phyloP scores from a whole-genome alignment of 2,797 vertebrate species.

The Jordanella pulchra region DNA sequence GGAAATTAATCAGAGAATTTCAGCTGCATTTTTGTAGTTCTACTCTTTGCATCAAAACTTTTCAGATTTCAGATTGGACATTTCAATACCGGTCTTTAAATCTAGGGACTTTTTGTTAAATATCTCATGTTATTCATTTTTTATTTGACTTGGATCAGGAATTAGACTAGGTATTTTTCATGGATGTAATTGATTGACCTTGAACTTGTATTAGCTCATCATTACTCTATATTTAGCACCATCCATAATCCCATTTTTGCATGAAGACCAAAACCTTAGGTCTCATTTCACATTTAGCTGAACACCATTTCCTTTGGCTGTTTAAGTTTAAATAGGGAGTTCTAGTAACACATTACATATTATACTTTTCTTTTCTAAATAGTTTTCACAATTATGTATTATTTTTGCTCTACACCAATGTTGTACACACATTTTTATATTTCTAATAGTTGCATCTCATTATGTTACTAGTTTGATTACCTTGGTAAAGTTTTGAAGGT shows the following conservation, averaged over 20 bases:
- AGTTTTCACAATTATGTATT: background rate
- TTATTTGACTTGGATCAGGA: background rate
- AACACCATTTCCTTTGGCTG: too few relatives aligned
- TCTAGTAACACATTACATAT: background rate
- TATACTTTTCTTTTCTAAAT: background rate
- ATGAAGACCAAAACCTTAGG: background rate
- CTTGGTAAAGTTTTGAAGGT: background rate
- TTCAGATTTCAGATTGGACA: background rate
- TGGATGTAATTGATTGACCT: background rate
- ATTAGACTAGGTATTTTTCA: background rate
- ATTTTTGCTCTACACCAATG: background rate
- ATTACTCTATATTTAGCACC: background rate
- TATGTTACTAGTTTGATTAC: background rate
- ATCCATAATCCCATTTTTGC: background rate
- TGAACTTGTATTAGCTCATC: background rate
- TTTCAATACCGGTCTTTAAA: background rate
- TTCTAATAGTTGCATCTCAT: too few relatives aligned
- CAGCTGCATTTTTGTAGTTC: background rate
- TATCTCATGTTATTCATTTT: background rate
- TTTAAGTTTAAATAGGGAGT: background rate
- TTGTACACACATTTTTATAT: background rate
- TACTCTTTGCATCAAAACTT: background rate
- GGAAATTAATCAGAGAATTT: background rate
- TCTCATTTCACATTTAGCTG: background rate
- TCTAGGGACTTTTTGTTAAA: background rate